phyloP scores from a whole-genome alignment of 2,113 vertebrate species.

The Lampris incognitus region DNA sequence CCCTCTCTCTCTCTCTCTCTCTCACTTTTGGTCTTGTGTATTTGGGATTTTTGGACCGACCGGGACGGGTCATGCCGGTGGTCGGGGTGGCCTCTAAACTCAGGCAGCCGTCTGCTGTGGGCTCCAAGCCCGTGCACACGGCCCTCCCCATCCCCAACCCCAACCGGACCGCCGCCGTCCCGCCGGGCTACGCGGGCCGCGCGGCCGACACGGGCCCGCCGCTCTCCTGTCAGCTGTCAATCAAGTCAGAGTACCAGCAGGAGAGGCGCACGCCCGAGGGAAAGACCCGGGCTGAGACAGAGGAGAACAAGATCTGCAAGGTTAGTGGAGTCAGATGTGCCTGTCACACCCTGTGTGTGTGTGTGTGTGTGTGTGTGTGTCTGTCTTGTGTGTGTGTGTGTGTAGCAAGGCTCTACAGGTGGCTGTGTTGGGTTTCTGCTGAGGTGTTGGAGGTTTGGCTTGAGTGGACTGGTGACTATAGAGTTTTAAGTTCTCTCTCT shows the following conservation, averaged over 20 bases:
- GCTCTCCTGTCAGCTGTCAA: conserved; percentile 88
- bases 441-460: conserved; percentile 1
- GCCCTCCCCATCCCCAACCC: conserved; percentile 90
- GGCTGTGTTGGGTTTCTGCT: conserved; percentile 13
- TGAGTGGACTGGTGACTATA: not conserved
- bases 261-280: conserved; percentile 77
- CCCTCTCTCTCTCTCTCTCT: conserved; percentile 14
- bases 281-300: conserved; percentile 83
- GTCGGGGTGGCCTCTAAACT: conserved; percentile 95
- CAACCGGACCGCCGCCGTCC: conserved; percentile 72
- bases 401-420: conserved; percentile 50
- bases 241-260: conserved; percentile 87
- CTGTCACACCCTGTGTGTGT: not conserved
- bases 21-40: conserved; percentile 39
- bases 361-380: conserved; percentile 1
- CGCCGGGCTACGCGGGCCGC: conserved; percentile 82
- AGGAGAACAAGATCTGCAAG: conserved; percentile 96
- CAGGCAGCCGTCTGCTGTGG: conserved; percentile 87
- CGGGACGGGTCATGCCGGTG: conserved; percentile 88
- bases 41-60: not conserved
- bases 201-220: conserved; percentile 74
- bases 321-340: conserved; percentile 63
- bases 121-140: conserved; percentile 91
- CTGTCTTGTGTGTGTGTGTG: not conserved
- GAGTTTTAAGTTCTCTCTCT: not conserved